Evolutionary conservation across 2,888 invertebrate species (phyloP).

Genomic region (Brachyopa scutellaris): DNA sequence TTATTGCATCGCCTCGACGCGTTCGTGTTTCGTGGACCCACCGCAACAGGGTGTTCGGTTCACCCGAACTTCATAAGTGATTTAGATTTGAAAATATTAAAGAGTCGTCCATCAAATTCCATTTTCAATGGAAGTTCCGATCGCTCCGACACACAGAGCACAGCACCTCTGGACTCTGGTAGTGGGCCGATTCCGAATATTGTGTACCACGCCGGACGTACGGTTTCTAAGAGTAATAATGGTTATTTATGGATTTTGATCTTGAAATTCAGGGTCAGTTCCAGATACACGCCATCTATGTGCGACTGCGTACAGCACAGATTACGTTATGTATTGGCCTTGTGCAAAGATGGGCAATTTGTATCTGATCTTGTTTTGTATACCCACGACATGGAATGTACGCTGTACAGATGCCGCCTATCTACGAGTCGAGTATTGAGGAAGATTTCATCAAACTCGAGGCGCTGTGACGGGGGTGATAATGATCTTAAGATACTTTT

Average conservation of each 20-base stretch:
- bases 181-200: conserved; percentile 11
- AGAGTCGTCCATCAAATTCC: conserved; percentile 39
- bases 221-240: conserved; percentile 6
- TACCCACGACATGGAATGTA: conserved; percentile 36
- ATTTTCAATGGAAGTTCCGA: conserved; percentile 1
- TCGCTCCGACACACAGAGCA: not conserved
- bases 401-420: not conserved
- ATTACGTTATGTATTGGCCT: conserved; percentile 34
- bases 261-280: conserved; percentile 57
- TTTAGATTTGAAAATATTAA: conserved; percentile 51
- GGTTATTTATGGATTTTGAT: conserved; percentile 57
- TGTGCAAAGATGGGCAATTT: conserved; percentile 59
- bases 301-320: conserved; percentile 28
- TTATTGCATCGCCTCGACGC: conserved; percentile 23
- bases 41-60: conserved; percentile 8
- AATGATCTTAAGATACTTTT: conserved; percentile 46
- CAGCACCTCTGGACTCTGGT: not conserved
- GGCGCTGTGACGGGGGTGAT: conserved; percentile 21
- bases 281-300: conserved; percentile 54
- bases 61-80: no score
- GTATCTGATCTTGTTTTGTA: conserved; percentile 59
- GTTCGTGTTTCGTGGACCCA: not conserved
- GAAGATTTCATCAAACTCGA: conserved; percentile 42
- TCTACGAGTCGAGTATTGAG: no score
- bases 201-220: conserved; percentile 1